A percentile compares a stretch with the other conserved stretches of the same genome.
These are phyloP conservation scores for Ophioninae sp. DNA, from an alignment of 2,888 invertebrate genomes.

Conservation along the genomic window DNA sequence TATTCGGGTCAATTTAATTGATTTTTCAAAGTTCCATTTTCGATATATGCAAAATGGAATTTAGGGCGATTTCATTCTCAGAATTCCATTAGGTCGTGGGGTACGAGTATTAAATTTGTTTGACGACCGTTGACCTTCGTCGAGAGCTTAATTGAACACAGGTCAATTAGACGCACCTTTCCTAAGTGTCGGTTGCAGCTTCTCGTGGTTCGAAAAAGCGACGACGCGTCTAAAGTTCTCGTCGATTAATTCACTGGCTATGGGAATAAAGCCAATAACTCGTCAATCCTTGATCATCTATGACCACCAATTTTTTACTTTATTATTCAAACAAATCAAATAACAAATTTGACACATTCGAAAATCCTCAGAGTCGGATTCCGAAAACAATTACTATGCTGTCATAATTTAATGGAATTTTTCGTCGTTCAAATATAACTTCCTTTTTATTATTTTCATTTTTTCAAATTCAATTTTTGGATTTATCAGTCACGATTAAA, in stretches of 20 bases:
- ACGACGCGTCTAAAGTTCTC: background rate
- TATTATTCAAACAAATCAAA: background rate
- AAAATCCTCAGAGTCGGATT: too few relatives aligned
- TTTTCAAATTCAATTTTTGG: too few relatives aligned
- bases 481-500: too few relatives aligned
- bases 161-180: constrained; percentile 58
- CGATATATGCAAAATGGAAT: background rate
- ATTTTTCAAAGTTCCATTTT: constrained; percentile 2
- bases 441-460: too few relatives aligned
- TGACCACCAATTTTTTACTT: background rate
- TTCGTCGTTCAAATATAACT: too few relatives aligned
- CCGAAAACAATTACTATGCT: too few relatives aligned
- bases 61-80: background rate
- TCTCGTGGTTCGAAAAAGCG: constrained; percentile 39
- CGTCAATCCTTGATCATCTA: background rate
- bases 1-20: background rate
- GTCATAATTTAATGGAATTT: too few relatives aligned
- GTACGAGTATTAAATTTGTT: constrained; percentile 31
- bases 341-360: background rate
- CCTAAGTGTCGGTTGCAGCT: constrained; percentile 44
- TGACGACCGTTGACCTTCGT: constrained; percentile 54
- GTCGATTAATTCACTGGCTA: constrained; percentile 8
- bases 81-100: background rate
- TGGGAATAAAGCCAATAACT: background rate
- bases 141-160: constrained; percentile 48